Base-by-base conservation (phyloP, 2,888 invertebrate species). In the Polia nebulosa region DNA sequence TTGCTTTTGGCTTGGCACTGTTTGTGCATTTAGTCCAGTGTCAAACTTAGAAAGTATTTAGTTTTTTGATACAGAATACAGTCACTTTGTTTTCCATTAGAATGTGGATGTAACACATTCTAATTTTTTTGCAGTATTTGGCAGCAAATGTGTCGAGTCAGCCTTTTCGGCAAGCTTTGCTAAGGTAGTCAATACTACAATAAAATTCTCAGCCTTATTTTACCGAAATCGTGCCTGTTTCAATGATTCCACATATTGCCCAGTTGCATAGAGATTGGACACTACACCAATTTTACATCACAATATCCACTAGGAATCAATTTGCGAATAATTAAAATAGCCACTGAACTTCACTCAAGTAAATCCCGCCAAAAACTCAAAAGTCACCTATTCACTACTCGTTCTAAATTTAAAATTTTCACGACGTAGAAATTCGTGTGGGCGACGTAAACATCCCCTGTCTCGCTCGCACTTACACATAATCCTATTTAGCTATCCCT, bases 381-480 rank as follows among this genome's bases (percentile, higher is more conserved):
- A 7, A 41, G 25, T 45, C 64, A 53, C 61, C 39, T 41, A 17
- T 51, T 34, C 65, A 66, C 65, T 64, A 69, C 15, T 11, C 15
- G 15, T 67, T 75, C 72, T 49, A 72, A 72, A 67, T 32, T 56
- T 70, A 61, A 80, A 72, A 63, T 71, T 71, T 71, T 53, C 58
- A 66, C 49, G 25, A 22, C 36, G 56, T 52, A 65, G 60, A 85
- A 82, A 72, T 68, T 61, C 36, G 56, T 79, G 65, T 71, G 59
- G 71, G 71, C 78, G 77, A 76, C 68, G 76, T 73, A 67, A 74
- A 72, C 53, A 71, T 76, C 39, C 34, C 57, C 72, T 59, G 49
- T 90, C 90, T 75, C 86, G 65, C 80, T 89, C 80, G 20, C 74
- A 66, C 86, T 5, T 51, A 11, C 22, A 4, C 2, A 36, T 72